Percentiles rank a stretch among this genome's conserved stretches.
phyloP scores from a whole-genome alignment of 2,797 vertebrate species.

The Rachycentron canadum region DNA sequence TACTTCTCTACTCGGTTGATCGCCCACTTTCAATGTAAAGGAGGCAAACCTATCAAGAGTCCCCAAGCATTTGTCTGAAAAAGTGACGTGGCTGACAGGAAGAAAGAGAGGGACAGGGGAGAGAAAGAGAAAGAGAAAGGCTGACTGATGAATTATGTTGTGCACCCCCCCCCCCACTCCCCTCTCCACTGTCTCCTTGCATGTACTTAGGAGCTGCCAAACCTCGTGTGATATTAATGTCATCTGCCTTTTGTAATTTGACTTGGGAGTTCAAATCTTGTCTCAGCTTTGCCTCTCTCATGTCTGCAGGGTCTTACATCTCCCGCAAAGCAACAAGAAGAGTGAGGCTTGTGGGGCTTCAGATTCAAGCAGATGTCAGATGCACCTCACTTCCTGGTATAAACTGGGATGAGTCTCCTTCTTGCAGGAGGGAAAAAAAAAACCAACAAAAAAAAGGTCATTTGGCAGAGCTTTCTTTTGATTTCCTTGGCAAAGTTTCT shows the following conservation, averaged over 20 bases:
- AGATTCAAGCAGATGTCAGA: constrained; percentile 64
- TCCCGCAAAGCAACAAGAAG: constrained; percentile 4
- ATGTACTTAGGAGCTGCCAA: constrained; percentile 78
- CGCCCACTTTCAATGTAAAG: constrained; percentile 31
- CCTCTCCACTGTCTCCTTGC: constrained; percentile 44
- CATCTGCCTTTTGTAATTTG: constrained; percentile 80
- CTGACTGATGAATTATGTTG: constrained; percentile 65
- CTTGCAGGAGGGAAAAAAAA: constrained; percentile 2
- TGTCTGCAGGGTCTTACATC: constrained; percentile 60
- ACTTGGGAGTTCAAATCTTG: constrained; percentile 78
- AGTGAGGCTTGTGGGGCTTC: constrained; percentile 51
- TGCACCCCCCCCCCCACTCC: background rate
- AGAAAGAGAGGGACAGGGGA: constrained; percentile 9
- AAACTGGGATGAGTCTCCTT: constrained; percentile 60
- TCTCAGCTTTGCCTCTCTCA: constrained; percentile 64
- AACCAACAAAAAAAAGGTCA: constrained; percentile 53
- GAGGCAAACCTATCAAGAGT: constrained; percentile 41
- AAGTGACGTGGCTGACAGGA: constrained; percentile 44
- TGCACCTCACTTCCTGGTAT: constrained; percentile 64
- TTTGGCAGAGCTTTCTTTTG: constrained; percentile 59
- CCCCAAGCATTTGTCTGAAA: constrained; percentile 30
- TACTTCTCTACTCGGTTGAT: constrained; percentile 33
- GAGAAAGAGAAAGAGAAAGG: constrained; percentile 22
- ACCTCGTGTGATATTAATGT: constrained; percentile 82
- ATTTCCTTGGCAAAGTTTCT: constrained; percentile 58